Base-by-base conservation (phyloP, 2,888 invertebrate genomes). In the Timandra comae region DNA sequence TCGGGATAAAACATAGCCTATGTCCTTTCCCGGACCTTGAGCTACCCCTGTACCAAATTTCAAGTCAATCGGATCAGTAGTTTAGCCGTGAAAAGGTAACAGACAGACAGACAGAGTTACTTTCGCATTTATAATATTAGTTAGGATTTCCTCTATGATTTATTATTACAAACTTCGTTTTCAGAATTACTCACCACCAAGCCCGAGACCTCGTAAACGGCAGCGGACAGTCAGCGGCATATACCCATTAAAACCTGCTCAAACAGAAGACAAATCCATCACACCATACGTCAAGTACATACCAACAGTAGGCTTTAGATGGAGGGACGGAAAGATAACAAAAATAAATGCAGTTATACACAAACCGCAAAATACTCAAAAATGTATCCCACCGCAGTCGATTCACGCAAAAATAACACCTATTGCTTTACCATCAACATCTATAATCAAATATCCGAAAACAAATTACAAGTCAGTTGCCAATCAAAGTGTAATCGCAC, bases 331-430 rank as follows among this genome's bases (percentile, higher is more conserved):
- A 1, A 63, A 56, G 1, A 31, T 69, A 3, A 48, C 71, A 0
- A 67, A 63, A 55, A 54, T 80, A 1, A 75, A 71, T 12, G 74
- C 75, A 0, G 33, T 72, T 2, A 49, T 74, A n/a, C 68, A 65
- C 35, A 73, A 61, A 44, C 41, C 54, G 0, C n/a, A 12, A 4
- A 34, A 33, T 11, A 12, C 41, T 19, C 24, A 32, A 4, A 2
- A 20, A n/a, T n/a, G n/a, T n/a, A n/a, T n/a, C n/a, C n/a, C n/a
- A n/a, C n/a, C n/a, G n/a, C n/a, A n/a, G n/a, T n/a, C n/a, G n/a
- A n/a, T n/a, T n/a, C n/a, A n/a, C n/a, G n/a, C 10, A 7, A 16
- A 9, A 22, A 12, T 2, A 1, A 47, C 57, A 26, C 30, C 30
- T 13, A 27, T 5, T 5, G 32, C 24, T 30, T 32, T 9, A 8